Percentiles rank a stretch among this genome's conserved stretches.
Evolutionary conservation across 2,888 invertebrate genomes (phyloP).

Genomic region (Nemotelus nigrinus): DNA sequence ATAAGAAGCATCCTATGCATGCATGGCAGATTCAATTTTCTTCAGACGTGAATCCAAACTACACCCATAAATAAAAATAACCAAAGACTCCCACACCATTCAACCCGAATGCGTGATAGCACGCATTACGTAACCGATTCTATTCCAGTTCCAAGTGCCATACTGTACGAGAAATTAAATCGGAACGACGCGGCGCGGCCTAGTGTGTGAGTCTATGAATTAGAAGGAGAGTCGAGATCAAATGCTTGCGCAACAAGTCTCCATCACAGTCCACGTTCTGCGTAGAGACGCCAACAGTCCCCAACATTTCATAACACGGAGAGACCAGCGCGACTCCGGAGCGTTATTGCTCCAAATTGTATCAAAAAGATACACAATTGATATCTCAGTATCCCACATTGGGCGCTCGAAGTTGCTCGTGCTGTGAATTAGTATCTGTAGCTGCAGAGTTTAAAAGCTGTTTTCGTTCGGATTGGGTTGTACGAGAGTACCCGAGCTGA

Average conservation of each 20-base stretch:
- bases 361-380: conserved; percentile 3
- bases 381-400: not conserved
- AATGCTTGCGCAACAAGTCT: conserved; percentile 41
- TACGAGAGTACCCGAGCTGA: not conserved
- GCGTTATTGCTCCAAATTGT: not conserved
- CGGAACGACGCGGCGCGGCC: conserved; percentile 6
- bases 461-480: no score
- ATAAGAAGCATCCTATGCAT: no score
- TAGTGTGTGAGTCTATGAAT: not conserved
- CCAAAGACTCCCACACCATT: not conserved
- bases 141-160: conserved; percentile 26
- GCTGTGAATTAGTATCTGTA: no score
- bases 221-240: not conserved
- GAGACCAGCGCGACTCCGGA: not conserved
- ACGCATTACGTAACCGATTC: conserved; percentile 33
- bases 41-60: no score
- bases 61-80: no score
- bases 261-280: conserved; percentile 17
- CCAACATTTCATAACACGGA: not conserved
- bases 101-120: conserved; percentile 8
- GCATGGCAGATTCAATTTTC: no score
- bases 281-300: not conserved
- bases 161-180: conserved; percentile 7
- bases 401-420: conserved; percentile 9
- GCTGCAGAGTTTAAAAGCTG: no score